These are phyloP conservation scores for Sebastes hubbsi DNA, from an alignment of 2,797 vertebrate genomes.

Conservation along the genomic window DNA sequence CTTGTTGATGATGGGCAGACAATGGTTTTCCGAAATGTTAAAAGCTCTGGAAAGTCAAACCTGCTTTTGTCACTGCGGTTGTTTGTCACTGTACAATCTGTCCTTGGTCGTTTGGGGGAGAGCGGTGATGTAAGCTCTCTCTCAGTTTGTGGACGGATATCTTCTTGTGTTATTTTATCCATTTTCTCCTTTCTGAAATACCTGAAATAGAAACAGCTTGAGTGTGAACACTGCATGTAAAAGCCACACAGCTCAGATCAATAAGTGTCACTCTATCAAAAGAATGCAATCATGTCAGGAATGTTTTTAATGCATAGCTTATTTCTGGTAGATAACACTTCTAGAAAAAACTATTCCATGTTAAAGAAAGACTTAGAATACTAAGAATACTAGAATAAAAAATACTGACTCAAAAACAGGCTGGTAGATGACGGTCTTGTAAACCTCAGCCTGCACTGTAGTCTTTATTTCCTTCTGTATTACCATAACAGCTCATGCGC, in stretches of 20 bases:
- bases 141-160: conserved; percentile 6
- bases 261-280: neutral
- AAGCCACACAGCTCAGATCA: neutral
- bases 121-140: conserved; percentile 14
- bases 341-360: neutral
- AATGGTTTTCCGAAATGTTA: conserved; percentile 24
- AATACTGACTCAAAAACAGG: neutral
- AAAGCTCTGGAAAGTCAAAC: conserved; percentile 35
- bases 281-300: conserved; percentile 1
- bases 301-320: neutral
- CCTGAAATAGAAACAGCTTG: conserved; percentile 38
- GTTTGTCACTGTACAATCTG: conserved; percentile 20
- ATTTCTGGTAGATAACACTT: neutral
- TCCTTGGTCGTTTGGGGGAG: conserved; percentile 61
- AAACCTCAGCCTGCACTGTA: neutral
- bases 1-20: neutral
- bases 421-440: neutral
- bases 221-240: conserved; percentile 5
- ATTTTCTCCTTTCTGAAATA: conserved; percentile 44
- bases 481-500: neutral
- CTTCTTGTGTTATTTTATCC: conserved; percentile 48
- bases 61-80: neutral
- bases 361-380: neutral
- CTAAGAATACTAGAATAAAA: no score
- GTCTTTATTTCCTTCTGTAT: neutral